Evolutionary conservation across 2,113 vertebrate species (phyloP).

Genomic region (Rissa tridactyla): DNA sequence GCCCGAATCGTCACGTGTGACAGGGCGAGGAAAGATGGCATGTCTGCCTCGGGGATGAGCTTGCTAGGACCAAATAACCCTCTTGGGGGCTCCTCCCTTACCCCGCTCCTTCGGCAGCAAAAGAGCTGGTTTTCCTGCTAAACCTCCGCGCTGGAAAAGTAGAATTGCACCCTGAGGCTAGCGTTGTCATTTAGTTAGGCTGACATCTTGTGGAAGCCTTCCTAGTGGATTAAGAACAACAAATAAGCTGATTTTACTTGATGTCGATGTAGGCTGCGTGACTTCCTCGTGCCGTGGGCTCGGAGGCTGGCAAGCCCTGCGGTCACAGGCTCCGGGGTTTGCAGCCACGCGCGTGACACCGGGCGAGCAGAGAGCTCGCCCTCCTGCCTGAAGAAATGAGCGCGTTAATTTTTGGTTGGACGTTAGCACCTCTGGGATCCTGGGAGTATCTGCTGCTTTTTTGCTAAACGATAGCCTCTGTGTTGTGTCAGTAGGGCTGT

Average conservation of each 20-base stretch:
- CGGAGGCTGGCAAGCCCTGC: background rate
- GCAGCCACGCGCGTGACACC: rapidly evolving
- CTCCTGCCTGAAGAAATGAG: background rate
- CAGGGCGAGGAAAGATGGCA: rapidly evolving
- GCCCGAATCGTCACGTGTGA: rapidly evolving
- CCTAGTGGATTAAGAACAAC: conserved; percentile 22
- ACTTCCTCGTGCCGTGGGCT: background rate
- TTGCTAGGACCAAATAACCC: background rate
- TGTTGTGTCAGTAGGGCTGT: background rate
- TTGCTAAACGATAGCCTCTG: background rate
- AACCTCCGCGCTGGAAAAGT: rapidly evolving
- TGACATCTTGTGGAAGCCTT: conserved; percentile 71
- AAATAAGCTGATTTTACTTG: background rate
- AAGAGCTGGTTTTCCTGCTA: background rate
- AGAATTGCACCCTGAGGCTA: conserved; percentile 30
- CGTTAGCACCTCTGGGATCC: rapidly evolving
- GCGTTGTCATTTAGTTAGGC: conserved; percentile 58
- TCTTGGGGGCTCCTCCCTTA: background rate
- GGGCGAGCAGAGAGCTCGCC: background rate
- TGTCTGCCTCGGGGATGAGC: background rate
- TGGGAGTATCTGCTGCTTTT: background rate
- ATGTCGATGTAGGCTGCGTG: background rate
- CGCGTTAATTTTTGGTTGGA: background rate
- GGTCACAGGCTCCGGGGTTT: background rate
- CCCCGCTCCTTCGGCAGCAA: background rate